Base-by-base conservation (phyloP, 2,888 invertebrate genomes). In the Bembecia ichneumoniformis region DNA sequence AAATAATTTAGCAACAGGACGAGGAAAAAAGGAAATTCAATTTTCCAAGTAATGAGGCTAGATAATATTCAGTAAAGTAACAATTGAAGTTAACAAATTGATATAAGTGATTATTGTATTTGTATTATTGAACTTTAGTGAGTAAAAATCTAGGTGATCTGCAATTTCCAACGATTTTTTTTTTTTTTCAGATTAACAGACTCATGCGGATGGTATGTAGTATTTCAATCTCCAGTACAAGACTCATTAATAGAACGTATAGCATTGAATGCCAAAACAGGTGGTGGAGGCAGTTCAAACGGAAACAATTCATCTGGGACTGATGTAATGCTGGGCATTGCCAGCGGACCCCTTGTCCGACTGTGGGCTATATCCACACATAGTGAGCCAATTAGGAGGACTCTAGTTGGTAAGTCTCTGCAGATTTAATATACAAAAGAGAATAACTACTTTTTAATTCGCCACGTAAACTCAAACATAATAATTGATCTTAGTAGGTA, bases 131-230 rank as follows among this genome's bases (percentile, higher is more conserved):
- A 43, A 10, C 17, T 48, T 48, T 40, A 51, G 48, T 20, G n/a
- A 48, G 17, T 28, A 4, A 43, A 48, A 36, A 35, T 47, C 3
- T 3, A 11, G 11, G 16, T 48, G n/a, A 10, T 47, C 15, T 35
- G 9, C 20, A 16, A 49, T 40, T n/a, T 44, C n/a, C 16, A 44
- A 35, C 47, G 4, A 16, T 7, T 13, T 20, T 20, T 28, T 28
- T 28, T 28, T 28, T 47, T 47, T 58, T 64, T 3, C 65, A 88
- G 98, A 70, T 90, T 98, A 68, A 98, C 97, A 79, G 98, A 99
- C 77, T 96, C 97, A 0, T 95, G 95, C 59, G 98, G 98, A 4
- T 99, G 98, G 98, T 96, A 97, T 70, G 91, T 95, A 64, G 94
- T 95, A 9, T 98, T 98, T 82, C 96, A 96, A 50, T 97, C 97